Evolutionary conservation across 2,888 invertebrate species (phyloP).

Genomic region (Atethmia centrago): DNA sequence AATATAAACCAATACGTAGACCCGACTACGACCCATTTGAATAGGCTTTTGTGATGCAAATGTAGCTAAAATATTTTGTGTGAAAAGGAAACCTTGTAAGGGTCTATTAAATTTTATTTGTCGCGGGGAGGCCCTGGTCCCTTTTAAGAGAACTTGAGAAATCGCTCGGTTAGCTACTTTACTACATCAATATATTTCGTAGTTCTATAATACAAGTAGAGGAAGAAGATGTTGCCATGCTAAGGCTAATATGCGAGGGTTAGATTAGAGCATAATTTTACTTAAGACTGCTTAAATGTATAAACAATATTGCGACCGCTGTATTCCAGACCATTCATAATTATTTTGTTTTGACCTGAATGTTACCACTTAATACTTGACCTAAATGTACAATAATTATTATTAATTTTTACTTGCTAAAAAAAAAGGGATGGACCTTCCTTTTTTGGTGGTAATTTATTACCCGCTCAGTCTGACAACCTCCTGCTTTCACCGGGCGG

Average conservation of each 20-base stretch:
- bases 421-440: too few species aligned
- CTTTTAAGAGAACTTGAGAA: constrained; percentile 59
- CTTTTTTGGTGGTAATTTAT: too few species aligned
- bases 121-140: constrained; percentile 39
- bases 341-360: too few species aligned
- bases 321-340: too few species aligned
- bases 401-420: too few species aligned
- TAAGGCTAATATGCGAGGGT: neutral
- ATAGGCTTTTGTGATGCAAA: constrained; percentile 59
- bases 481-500: too few species aligned
- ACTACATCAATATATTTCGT: constrained; percentile 36
- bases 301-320: too few species aligned
- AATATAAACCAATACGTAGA: constrained; percentile 8
- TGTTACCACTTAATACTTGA: too few species aligned
- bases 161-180: constrained; percentile 56
- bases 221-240: neutral
- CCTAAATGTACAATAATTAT: too few species aligned
- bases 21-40: constrained; percentile 34
- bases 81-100: constrained; percentile 58
- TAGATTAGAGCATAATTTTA: neutral
- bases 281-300: neutral
- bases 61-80: constrained; percentile 62
- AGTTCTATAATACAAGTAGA: constrained; percentile 1
- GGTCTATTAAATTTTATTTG: constrained; percentile 64
- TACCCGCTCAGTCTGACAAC: too few species aligned